phyloP scores from a whole-genome alignment of 2,797 vertebrate species.

The Falco cherrug region DNA sequence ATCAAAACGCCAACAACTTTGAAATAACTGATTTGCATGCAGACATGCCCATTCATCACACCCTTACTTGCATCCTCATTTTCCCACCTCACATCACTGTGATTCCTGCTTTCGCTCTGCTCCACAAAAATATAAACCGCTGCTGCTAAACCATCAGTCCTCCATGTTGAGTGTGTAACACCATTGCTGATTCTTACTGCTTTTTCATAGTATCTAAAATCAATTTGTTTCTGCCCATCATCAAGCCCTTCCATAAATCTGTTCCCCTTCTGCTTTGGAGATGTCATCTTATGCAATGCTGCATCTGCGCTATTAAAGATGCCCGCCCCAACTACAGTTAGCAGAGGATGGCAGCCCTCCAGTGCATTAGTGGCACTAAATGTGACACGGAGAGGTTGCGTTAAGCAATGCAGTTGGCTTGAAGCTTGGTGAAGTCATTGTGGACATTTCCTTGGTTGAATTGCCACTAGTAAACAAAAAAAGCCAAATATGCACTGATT shows the following conservation, averaged over 20 bases:
- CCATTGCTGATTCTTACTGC: background rate
- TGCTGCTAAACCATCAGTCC: background rate
- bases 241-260: background rate
- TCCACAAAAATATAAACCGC: background rate
- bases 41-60: background rate
- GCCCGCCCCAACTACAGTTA: background rate
- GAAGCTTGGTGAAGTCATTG: background rate
- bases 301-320: background rate
- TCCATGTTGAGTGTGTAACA: fast-evolving
- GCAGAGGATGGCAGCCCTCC: background rate
- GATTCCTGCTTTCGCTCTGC: background rate
- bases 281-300: background rate
- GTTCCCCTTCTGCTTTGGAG: background rate
- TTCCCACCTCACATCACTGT: background rate
- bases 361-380: background rate
- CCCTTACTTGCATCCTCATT: background rate
- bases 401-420: background rate
- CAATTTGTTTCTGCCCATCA: background rate
- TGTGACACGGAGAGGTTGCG: background rate
- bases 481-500: fast-evolving
- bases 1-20: too few relatives aligned
- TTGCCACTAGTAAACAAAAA: background rate
- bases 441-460: background rate
- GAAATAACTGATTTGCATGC: background rate
- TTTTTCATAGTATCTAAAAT: background rate